Base-by-base conservation (phyloP, 2,113 vertebrate genomes). In the Ammodytes dubius region DNA sequence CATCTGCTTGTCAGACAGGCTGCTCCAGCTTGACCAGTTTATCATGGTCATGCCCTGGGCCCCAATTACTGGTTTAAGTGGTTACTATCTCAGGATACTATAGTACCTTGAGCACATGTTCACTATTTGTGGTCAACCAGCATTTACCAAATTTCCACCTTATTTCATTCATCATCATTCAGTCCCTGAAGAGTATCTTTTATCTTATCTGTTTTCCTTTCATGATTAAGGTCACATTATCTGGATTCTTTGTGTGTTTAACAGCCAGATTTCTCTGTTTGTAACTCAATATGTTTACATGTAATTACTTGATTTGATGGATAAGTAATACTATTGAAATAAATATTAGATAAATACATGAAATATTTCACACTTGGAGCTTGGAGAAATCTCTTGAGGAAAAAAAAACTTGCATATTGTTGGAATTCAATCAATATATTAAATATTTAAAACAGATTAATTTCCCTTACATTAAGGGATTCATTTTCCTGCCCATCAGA, bases 101-200 rank as follows among this genome's bases (percentile, higher is more conserved):
- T 27, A 66, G 42, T 42, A 59, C 17, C 73, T 47, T 65, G 35
- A 59, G 52, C 60, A 57, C n/a, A 27, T 64, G 54, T 49, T 63
- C 57, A 2, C 61, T 37, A 2, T 81, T 47, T 80, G 77, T 57
- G 83, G 83, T 81, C 37, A 58, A 54, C 71, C 66, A 56, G 49
- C 47, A 11, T 10, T 54, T 35, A 39, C 40, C 46, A 52, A 39
- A 17, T 7, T 54, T 1, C 42, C 54, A 71, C 10, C 14, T 45
- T 7, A 49, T 45, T 49, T 27, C 27, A 27, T 27, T 27, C 27
- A 52, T 37, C 37, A 39, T 54, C 47, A 53, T 12, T 60, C 17
- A 17, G 7, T 14, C 27, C 12, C 52, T 58, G 74, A 67, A 63
- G 43, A 47, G 13, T 17, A 42, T 54, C 49, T 35, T 49, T 0